Evolutionary conservation across 2,797 vertebrate species (phyloP), one percentile per base, ranked within the genome.

Genomic region (Tolypeutes matacus): DNA sequence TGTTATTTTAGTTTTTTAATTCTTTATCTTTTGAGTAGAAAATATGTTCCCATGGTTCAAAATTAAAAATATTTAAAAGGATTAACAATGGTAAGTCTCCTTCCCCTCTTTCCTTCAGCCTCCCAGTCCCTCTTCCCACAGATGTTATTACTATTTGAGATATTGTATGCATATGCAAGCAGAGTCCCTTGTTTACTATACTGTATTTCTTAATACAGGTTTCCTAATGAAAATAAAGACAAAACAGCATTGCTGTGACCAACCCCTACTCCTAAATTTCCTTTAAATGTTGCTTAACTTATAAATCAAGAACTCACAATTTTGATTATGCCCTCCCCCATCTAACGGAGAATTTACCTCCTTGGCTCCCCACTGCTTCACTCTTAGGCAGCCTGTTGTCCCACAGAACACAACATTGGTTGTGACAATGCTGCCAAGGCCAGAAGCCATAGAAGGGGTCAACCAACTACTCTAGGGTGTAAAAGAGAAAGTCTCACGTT

Each of bases 211-310:
- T 42, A 69, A 64, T 34, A 51, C 1, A 25, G 4, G 36, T 20
- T 95, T 81, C 53, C 75, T 62, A 82, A 86, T 78, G 64, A 84
- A 83, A 89, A 89, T 76, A 86, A 89, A 80, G 34, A 56, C 13
- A 21, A 49, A 56, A 65, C 36, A 86, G 7, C 46, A 6, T 39
- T 39, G 31, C 39, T 42, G 6, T 72, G 81, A 49, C 81, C 25
- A 82, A 18, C 18, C 29, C 65, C 21, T 1, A 3, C 31, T 14
- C 14, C 62, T 65, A 75, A 80, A 58, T 13, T 73, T 58, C 46
- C 39, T 91, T 49, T 53, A 67, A 53, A 42, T 4, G 58, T 78
- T 36, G 21, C 60, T 77, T 49, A 67, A 64, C 20, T 53, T 73
- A 4, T 31, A 60, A 90, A 60, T 60, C 49, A 72, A 58, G 51